Percentiles rank a stretch among this genome's conserved stretches.
Evolutionary conservation across 2,113 vertebrate genomes (phyloP).

Genomic region (Hydropotes inermis): DNA sequence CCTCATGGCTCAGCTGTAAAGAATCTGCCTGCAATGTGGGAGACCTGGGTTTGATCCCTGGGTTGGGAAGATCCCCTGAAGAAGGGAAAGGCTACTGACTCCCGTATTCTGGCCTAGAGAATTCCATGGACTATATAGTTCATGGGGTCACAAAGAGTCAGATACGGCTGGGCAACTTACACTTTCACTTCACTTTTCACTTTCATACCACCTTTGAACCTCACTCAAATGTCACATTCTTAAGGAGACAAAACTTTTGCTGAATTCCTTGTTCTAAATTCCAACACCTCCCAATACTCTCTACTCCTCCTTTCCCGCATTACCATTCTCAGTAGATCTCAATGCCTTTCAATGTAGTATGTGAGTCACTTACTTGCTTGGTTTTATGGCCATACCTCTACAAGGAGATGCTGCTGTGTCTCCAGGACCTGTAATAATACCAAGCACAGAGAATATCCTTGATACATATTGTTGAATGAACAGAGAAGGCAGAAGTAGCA

Average conservation of each 20-base stretch:
- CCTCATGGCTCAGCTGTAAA: neutral
- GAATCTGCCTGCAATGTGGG: neutral
- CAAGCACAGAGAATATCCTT: neutral
- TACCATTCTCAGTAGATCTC: neutral
- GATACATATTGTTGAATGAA: neutral
- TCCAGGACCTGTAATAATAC: neutral
- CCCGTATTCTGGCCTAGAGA: neutral
- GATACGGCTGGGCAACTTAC: neutral
- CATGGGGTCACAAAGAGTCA: neutral
- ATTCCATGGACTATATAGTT: neutral
- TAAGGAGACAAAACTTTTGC: neutral
- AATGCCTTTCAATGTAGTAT: neutral
- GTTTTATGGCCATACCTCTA: neutral
- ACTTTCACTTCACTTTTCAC: neutral
- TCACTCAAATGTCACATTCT: neutral
- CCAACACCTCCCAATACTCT: neutral
- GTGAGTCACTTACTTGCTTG: neutral
- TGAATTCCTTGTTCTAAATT: neutral
- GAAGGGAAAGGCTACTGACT: neutral
- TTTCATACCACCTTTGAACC: neutral
- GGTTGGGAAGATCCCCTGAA: neutral
- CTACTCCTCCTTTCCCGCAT: neutral
- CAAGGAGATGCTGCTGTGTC: neutral
- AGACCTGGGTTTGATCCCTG: neutral
- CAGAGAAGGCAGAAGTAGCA: neutral